Base-by-base conservation (phyloP, 2,797 vertebrate species). In the Ptychadena robeensis region DNA sequence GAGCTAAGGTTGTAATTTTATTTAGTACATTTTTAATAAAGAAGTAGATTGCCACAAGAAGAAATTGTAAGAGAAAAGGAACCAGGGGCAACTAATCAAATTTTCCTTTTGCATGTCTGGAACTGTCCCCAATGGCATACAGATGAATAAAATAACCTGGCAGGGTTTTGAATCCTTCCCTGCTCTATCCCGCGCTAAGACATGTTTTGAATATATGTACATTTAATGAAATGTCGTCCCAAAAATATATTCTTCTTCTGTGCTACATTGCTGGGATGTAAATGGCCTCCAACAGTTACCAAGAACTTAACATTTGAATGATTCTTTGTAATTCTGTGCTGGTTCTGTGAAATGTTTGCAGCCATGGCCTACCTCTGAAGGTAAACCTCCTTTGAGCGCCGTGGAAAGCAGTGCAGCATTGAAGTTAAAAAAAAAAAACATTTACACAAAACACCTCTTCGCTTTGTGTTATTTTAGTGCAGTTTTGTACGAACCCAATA, bases 381-480 rank as follows among this genome's bases (percentile, higher is more conserved):
- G 34, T 37, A 75, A 35, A 28, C 12, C 73, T 65, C 25, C 9
- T 76, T 31, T 76, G 35, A 65, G 61, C 44, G 37, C 18, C 7
- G 34, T 30, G 59, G 25, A 28, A 64, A 38, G 34, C 57, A 10
- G 14, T 30, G 28, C 9, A 35, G 4, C 61, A 44, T 44, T 40
- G 53, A 40, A 27, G 59, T 61, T n/a, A n/a, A n/a, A n/a, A n/a
- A n/a, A n/a, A 27, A 31, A 65, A 44, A 66, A 64, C 59, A 30
- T 40, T 76, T 61, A 64, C 27, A 40, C 59, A 61, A 31, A 77
- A 44, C 27, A 0, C 25, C 22, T 31, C 18, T 76, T 61, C 75
- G 74, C 37, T 61, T 31, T 44, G 18, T 44, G 37, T 27, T 65
- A 28, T 76, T 44, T 40, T 76, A 28, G 38, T 32, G 35, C 48